Base-by-base conservation (phyloP, 2,797 vertebrate species). In the Hypotaenidia philippensis region DNA sequence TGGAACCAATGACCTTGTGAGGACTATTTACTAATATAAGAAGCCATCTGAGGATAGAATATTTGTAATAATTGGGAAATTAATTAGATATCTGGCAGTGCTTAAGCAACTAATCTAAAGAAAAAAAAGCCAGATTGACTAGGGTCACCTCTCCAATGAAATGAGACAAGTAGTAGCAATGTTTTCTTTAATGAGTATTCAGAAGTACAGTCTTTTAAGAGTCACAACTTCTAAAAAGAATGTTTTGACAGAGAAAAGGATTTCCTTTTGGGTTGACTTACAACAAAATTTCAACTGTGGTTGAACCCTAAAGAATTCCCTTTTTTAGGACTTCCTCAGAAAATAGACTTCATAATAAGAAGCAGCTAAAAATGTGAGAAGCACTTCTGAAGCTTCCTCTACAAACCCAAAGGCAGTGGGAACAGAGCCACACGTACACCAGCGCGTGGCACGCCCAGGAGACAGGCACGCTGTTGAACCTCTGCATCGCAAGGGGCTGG, bases 51-150 rank as follows among this genome's bases (percentile, higher is more conserved):
- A 94, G 85, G 81, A 90, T 66, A 97, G 90, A 91, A 88, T 95
- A 94, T 93, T 94, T 87, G 74, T 82, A 96, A 92, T 96, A 92
- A 95, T 76, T 93, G 60, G 44, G 40, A 72, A 74, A 60, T 91
- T 94, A 96, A 94, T 96, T 94, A 95, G 91, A 64, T 95, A 87
- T 53, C 89, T 94, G 84, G 61, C 75, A 93, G 64, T 70, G 64
- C 29, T 94, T 91, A 94, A 89, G 70, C 52, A 92, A 89, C 49
- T 87, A 76, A 90, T 90, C 83, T 55, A 17, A 44, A 44, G n/a
- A n/a, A 53, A 4, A 9, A 79, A 95, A 81, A 57, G 49, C 8
- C 52, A 92, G 76, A 87, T 74, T 84, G 81, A 66, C 68, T 56
- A 66, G 53, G 52, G 75, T 95, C 78, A 89, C 40, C 56, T 85